phyloP scores from a whole-genome alignment of 1,140 invertebrate genomes.

The Gonioctena quinquepunctata region DNA sequence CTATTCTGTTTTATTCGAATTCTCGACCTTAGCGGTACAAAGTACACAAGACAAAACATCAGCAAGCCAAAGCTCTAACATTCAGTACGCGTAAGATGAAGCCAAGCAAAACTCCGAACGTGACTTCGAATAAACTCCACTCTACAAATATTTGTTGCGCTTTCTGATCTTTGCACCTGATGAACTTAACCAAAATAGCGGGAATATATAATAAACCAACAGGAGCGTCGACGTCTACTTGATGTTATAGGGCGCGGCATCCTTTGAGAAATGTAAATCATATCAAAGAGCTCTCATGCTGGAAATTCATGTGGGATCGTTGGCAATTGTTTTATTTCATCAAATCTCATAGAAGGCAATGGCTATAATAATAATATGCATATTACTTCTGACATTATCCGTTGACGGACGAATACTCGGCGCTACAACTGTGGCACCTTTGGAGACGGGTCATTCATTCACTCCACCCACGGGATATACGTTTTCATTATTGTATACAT shows the following conservation, averaged over 20 bases:
- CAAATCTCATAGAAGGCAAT: too few species aligned
- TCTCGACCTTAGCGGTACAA: slow-evolving; percentile 2
- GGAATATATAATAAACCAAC: not conserved
- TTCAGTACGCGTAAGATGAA: slow-evolving; percentile 49
- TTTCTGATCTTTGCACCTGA: slow-evolving; percentile 47
- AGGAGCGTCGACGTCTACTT: not conserved
- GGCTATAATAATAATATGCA: too few species aligned
- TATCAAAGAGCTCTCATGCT: not conserved
- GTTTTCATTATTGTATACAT: too few species aligned
- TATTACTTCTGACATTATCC: too few species aligned
- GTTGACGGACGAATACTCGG: too few species aligned
- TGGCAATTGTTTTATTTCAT: too few species aligned
- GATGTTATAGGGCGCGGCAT: not conserved
- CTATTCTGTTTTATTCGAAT: not conserved
- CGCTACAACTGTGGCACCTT: too few species aligned
- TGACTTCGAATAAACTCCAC: slow-evolving; percentile 49
- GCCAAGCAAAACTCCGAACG: slow-evolving; percentile 50
- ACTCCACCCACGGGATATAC: too few species aligned
- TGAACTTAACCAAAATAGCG: not conserved
- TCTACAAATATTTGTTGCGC: slow-evolving; percentile 51
- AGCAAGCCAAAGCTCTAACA: slow-evolving; percentile 25
- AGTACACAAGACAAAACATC: slow-evolving; percentile 18
- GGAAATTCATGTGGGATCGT: too few species aligned
- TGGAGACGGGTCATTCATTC: too few species aligned
- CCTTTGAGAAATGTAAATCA: not conserved